phyloP scores from a whole-genome alignment of 2,113 vertebrate species.

The Merops nubicus region DNA sequence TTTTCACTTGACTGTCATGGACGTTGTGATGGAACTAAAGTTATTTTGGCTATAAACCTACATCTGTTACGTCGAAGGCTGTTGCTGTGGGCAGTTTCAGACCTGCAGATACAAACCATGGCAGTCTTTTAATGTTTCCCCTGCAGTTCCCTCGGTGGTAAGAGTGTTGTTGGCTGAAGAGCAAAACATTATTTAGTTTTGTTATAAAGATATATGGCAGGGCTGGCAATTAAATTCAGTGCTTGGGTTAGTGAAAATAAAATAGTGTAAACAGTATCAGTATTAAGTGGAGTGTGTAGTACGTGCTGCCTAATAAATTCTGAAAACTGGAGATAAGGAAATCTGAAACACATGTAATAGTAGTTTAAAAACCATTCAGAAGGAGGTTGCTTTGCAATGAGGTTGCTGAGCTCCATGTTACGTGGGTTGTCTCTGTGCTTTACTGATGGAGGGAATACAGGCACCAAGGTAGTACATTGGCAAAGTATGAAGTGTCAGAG shows the following conservation, averaged over 20 bases:
- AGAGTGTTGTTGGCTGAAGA: background rate
- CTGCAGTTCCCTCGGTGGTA: background rate
- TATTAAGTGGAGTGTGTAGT: background rate
- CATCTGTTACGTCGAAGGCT: background rate
- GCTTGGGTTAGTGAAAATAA: background rate
- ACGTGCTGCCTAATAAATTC: background rate
- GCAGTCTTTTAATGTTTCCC: background rate
- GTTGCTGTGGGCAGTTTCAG: background rate
- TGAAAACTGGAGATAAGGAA: background rate
- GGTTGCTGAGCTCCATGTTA: background rate
- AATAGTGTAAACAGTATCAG: background rate
- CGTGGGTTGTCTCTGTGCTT: background rate
- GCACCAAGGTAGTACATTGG: background rate
- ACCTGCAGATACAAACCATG: background rate
- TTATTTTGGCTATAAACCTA: background rate
- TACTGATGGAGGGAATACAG: background rate
- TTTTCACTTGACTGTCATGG: background rate
- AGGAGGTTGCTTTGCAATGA: background rate
- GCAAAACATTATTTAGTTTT: background rate
- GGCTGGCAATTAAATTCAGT: background rate
- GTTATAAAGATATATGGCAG: background rate
- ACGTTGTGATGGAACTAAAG: background rate
- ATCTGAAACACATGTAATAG: background rate
- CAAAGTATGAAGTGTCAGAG: background rate
- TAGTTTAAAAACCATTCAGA: background rate